Percentiles rank a stretch among this genome's conserved stretches.
These are phyloP conservation scores for Anneissia japonica DNA, from an alignment of 35 echinoderm and acorn worm genomes.

Conservation along the genomic window DNA sequence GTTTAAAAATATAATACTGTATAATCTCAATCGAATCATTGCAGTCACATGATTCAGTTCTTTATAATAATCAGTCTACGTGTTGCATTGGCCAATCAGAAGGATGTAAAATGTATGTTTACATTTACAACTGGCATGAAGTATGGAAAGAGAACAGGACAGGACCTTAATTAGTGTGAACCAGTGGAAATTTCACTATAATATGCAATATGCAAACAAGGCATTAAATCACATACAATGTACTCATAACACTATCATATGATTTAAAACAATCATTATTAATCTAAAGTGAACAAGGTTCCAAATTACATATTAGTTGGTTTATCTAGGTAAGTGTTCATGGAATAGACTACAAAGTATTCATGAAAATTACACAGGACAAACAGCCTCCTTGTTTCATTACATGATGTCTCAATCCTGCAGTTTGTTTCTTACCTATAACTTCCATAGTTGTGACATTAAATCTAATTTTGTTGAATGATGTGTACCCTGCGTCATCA, in stretches of 20 bases:
- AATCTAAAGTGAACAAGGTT: neutral
- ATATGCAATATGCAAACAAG: too few relatives aligned
- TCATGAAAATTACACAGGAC: neutral
- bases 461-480: slow-evolving; percentile 79
- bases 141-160: too few relatives aligned
- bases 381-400: neutral
- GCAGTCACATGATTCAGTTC: neutral
- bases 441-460: slow-evolving; percentile 72
- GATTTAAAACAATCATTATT: neutral
- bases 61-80: neutral
- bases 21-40: neutral
- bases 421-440: slow-evolving; percentile 69
- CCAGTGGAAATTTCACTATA: too few relatives aligned
- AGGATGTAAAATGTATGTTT: too few relatives aligned
- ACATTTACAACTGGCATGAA: too few relatives aligned
- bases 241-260: neutral
- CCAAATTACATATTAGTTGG: too few relatives aligned
- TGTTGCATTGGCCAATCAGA: neutral
- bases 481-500: slow-evolving; percentile 66
- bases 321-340: neutral
- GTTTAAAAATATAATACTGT: neutral
- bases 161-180: too few relatives aligned
- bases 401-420: neutral
- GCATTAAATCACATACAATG: too few relatives aligned
- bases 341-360: neutral